A percentile compares a stretch with the other conserved stretches of the same genome.
phyloP scores from a whole-genome alignment of 2,797 vertebrate species.

The Scleropages formosus region DNA sequence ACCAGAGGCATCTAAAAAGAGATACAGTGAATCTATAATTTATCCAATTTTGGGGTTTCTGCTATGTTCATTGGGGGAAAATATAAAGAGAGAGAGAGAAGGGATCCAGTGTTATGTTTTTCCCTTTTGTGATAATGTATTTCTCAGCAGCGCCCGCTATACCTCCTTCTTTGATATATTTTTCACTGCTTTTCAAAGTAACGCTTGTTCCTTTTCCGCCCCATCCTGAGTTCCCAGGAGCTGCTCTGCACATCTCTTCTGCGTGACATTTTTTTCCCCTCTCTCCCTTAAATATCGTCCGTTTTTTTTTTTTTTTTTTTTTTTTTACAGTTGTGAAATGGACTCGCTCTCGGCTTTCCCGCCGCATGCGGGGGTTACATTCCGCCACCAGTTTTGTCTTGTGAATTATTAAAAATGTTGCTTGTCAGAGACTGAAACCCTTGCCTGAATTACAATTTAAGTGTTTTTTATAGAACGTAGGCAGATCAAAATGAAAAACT shows the following conservation, averaged over 20 bases:
- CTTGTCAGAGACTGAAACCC: slow-evolving; percentile 54
- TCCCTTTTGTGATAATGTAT: neutral
- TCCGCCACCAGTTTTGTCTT: slow-evolving; percentile 57
- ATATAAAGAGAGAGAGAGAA: slow-evolving; percentile 4
- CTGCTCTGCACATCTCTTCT: slow-evolving; percentile 7
- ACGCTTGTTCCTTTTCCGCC: neutral
- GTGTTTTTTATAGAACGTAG: neutral
- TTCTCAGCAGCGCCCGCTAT: neutral
- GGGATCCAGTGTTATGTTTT: neutral
- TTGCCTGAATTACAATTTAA: slow-evolving; percentile 44
- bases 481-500: too few species aligned
- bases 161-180: slow-evolving; percentile 11
- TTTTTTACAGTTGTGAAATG: neutral
- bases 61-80: neutral
- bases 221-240: neutral
- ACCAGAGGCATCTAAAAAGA: neutral
- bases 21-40: slow-evolving; percentile 28
- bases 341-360: slow-evolving; percentile 4
- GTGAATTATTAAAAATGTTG: slow-evolving; percentile 59
- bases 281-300: too few species aligned
- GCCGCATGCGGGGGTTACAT: slow-evolving; percentile 37
- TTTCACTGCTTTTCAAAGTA: slow-evolving; percentile 29
- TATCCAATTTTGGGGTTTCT: slow-evolving; percentile 23
- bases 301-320: too few species aligned
- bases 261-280: neutral